These are phyloP conservation scores for Nylanderia fulva DNA, from an alignment of 1,140 invertebrate genomes.

Conservation along the genomic window DNA sequence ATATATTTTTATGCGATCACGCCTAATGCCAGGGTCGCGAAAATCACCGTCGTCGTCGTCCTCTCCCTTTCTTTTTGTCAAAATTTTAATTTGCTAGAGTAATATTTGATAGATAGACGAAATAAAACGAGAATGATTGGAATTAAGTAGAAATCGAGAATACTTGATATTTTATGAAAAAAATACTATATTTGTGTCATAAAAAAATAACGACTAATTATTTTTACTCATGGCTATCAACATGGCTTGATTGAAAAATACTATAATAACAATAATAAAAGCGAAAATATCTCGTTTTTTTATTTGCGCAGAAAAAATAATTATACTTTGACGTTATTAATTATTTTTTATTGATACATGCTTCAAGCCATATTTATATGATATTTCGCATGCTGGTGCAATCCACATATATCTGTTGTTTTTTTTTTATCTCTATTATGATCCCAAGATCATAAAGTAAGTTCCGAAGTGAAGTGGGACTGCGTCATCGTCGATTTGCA, in stretches of 20 bases:
- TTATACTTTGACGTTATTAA: neutral
- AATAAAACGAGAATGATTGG: too few relatives aligned
- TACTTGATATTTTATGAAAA: too few relatives aligned
- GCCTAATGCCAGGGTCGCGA: conserved; percentile 46
- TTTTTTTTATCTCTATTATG: neutral
- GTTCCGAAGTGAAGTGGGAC: conserved; percentile 26
- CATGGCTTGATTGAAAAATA: too few relatives aligned
- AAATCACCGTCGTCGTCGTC: neutral
- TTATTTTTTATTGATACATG: neutral
- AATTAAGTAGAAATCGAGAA: too few relatives aligned
- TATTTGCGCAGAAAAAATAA: too few relatives aligned
- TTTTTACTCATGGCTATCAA: too few relatives aligned
- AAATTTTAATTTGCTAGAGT: neutral
- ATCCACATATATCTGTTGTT: neutral
- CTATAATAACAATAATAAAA: too few relatives aligned
- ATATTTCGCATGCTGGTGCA: neutral
- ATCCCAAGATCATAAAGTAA: conserved; percentile 1
- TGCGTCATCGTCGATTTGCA: conserved; percentile 41
- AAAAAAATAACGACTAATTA: too few relatives aligned
- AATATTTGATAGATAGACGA: neutral
- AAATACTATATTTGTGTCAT: too few relatives aligned
- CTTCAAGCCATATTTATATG: neutral
- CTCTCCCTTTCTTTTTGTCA: neutral
- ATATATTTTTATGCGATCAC: conserved; percentile 30
- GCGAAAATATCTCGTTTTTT: too few relatives aligned